Percentiles rank a stretch among this genome's conserved stretches.
Evolutionary conservation across 2,113 vertebrate species (phyloP).

Genomic region (Psilopsiagon aurifrons): DNA sequence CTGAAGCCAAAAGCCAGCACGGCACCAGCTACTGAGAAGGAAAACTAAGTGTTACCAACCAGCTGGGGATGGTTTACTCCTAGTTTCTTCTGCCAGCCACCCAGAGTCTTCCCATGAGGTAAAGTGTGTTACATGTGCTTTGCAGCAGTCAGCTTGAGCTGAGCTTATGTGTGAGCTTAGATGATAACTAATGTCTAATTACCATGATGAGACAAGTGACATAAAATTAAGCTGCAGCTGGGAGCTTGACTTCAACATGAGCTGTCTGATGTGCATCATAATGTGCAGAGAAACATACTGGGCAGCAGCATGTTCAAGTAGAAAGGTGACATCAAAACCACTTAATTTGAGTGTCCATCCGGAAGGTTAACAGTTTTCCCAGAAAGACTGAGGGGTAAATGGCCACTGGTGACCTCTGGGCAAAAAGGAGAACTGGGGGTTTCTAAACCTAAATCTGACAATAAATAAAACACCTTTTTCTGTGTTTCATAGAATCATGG

Average conservation of each 20-base stretch:
- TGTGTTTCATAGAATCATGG: not conserved
- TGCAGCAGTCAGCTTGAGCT: not conserved
- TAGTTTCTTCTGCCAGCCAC: not conserved
- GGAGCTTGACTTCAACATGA: not conserved
- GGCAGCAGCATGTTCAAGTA: not conserved
- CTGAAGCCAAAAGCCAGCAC: not conserved
- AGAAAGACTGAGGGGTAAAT: not conserved
- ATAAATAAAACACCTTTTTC: not conserved
- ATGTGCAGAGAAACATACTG: not conserved
- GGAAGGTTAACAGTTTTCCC: not conserved
- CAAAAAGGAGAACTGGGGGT: not conserved
- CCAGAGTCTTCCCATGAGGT: not conserved
- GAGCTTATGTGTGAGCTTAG: conserved; percentile 25
- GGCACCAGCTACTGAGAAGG: not conserved
- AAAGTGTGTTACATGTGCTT: not conserved
- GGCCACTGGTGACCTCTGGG: not conserved
- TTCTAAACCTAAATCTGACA: not conserved
- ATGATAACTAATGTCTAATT: conserved; percentile 58
- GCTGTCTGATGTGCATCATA: not conserved
- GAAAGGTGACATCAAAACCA: not conserved
- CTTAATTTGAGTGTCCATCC: not conserved
- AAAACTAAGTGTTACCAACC: not conserved
- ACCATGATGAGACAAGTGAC: conserved; percentile 43
- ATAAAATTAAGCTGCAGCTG: conserved; percentile 55
- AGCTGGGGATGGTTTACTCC: not conserved